Conservation (phyloP, 2,888 invertebrate species). For the Pinctada fucata region DNA sequence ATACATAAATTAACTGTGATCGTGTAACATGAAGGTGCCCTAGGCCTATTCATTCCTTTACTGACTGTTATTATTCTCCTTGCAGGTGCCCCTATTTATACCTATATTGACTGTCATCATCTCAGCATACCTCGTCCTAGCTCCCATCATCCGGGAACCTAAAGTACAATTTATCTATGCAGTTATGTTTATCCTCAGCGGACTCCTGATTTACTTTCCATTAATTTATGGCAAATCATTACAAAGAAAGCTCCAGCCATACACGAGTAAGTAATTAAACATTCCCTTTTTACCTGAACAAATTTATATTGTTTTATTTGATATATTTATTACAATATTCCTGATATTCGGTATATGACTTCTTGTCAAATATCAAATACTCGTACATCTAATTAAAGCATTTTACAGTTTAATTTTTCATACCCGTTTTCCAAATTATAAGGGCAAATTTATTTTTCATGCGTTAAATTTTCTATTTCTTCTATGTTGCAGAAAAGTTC, state of each 20-base stretch:
- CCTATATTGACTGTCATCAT: constrained; percentile 59
- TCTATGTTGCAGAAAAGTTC: not conserved
- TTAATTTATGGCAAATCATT: constrained; percentile 48
- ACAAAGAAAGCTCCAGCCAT: constrained; percentile 32
- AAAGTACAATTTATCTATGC: constrained; percentile 61
- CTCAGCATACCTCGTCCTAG: constrained; percentile 58
- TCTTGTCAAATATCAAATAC: too few relatives aligned
- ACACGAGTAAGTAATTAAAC: constrained; percentile 40
- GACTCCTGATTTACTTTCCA: constrained; percentile 59
- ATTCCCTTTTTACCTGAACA: not conserved
- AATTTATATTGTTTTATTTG: not conserved
- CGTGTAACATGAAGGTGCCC: too few relatives aligned
- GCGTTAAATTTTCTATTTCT: not conserved
- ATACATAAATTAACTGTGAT: too few relatives aligned
- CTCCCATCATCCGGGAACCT: constrained; percentile 60
- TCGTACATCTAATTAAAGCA: too few relatives aligned
- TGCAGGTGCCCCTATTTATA: constrained; percentile 62
- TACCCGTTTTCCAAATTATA: too few relatives aligned
- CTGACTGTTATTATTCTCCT: not conserved
- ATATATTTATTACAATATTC: not conserved
- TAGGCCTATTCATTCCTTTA: too few relatives aligned
- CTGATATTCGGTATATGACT: too few relatives aligned
- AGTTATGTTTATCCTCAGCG: constrained; percentile 57
- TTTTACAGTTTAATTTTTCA: too few relatives aligned
- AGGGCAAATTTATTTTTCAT: too few relatives aligned